Base-by-base conservation (phyloP, 2,888 invertebrate genomes). In the Sphaerophoria taeniata region DNA sequence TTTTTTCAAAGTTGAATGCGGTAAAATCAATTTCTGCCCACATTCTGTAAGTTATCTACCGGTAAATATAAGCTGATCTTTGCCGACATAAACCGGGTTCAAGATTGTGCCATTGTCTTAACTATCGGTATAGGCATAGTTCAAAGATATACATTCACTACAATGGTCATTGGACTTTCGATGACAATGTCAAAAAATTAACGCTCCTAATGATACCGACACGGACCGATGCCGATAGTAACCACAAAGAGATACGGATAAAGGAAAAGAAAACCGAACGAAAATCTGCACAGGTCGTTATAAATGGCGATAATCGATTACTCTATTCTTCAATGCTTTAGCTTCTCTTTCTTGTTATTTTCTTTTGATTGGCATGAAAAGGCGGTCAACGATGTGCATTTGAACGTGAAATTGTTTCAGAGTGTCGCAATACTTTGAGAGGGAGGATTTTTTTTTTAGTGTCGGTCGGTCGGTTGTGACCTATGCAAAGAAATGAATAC, bases 301-400 rank as follows among this genome's bases (percentile, higher is more conserved):
- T 60, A 67, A 86, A 87, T 80, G 76, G 70, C 67, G 77, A 87
- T 87, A 87, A 87, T 87, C 83, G 87, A 87, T 87, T 77, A 85
- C 85, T 77, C 69, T 60, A 33, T 69, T 70, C 70, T 55, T 34
- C 33, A 56, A 61, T 73, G 51, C 69, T 73, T 69, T 51, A n/a
- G 49, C 56, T 76, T 75, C 56, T 60, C 60, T 60, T 82, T 73
- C 33, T 81, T 77, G 55, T 55, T 53, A 34, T 72, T 56, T 51
- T 79, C 69, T 55, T 56, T 61, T 87, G 79, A 83, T 86, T 71
- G 83, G 83, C 87, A 87, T 87, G 80, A 87, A 87, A 87, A 87
- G 87, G 87, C 87, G 87, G 83, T 87, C 87, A 87, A 69, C 86
- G 83, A 86, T 85, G 87, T 79, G 77, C 87, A 87, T 80, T 87